These are phyloP conservation scores for Drosophila arawakana DNA, from an alignment of 1,140 invertebrate genomes.

Conservation along the genomic window DNA sequence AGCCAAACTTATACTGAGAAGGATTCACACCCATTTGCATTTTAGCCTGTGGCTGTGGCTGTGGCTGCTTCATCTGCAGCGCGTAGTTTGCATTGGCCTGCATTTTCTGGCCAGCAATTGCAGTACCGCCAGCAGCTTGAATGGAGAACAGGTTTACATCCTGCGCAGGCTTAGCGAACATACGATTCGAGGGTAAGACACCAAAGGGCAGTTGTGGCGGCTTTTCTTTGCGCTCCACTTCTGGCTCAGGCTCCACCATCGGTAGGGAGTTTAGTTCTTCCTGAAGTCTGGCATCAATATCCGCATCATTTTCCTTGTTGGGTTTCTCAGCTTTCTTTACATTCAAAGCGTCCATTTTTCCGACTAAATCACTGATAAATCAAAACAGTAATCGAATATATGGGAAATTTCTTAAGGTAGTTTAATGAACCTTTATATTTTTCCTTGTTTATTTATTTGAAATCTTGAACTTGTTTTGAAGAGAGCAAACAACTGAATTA, in stretches of 20 bases:
- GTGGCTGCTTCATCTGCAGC: conserved; percentile 8
- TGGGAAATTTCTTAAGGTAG: no score
- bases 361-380: no score
- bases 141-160: background rate
- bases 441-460: no score
- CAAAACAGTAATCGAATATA: no score
- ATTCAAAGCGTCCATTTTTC: no score
- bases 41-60: background rate
- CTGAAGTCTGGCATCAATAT: conserved; percentile 55
- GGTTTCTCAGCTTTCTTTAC: background rate
- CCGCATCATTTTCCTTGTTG: conserved; percentile 14
- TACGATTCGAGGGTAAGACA: background rate
- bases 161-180: background rate
- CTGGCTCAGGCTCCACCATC: conserved; percentile 37
- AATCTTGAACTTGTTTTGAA: no score
- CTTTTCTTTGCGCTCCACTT: background rate
- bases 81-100: background rate
- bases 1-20: background rate
- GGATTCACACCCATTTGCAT: background rate
- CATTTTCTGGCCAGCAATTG: background rate
- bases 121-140: background rate
- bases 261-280: conserved; percentile 55
- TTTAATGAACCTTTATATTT: no score
- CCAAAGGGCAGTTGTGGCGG: background rate
- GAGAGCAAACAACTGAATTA: no score